Evolutionary conservation across 2,888 invertebrate genomes (phyloP), one percentile per base, ranked within the genome.

Genomic region (Alcis repandata): DNA sequence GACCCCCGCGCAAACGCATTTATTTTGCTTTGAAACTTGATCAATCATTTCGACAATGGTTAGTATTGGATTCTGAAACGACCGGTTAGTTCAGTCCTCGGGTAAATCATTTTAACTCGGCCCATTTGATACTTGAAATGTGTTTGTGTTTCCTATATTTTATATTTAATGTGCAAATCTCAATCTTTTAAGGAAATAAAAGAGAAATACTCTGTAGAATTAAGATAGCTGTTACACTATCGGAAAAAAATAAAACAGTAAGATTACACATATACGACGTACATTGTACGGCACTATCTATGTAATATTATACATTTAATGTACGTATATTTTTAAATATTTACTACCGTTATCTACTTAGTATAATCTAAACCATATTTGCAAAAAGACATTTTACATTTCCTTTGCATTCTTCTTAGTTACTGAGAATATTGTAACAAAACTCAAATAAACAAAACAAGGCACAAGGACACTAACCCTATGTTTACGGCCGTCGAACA

Each of bases 381-480:
- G 27, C 6, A 27, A 27, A 27, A 27, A 27, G 27, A 27, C 15
- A 48, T 48, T 15, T 27, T 10, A 1, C 10, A 2, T 20, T 43
- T n/a, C 43, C 7, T 8, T 11, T n/a, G n/a, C 13, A 0, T n/a
- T 2, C 13, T 36, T 36, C 36, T 36, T 13, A 19, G 17, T 36
- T 38, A 17, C 17, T 4, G 7, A 32, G 19, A 38, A 41, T 32
- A 40, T 27, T 17, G 2, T 32, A 43, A 19, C 36, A 51, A 43
- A 45, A 19, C 45, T 8, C 33, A 45, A 15, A n/a, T 27, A 36
- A 45, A 45, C 56, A 56, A 45, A 38, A 57, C 61, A 38, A 19
- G 38, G 57, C 43, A 32, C 46, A 48, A 67, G 86, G 85, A 75
- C 85, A 85, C 75, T 86, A 81, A 86, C 87, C 87, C 84, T 81